Conservation (phyloP, 2,888 invertebrate species). For the Mythimna albipuncta region DNA sequence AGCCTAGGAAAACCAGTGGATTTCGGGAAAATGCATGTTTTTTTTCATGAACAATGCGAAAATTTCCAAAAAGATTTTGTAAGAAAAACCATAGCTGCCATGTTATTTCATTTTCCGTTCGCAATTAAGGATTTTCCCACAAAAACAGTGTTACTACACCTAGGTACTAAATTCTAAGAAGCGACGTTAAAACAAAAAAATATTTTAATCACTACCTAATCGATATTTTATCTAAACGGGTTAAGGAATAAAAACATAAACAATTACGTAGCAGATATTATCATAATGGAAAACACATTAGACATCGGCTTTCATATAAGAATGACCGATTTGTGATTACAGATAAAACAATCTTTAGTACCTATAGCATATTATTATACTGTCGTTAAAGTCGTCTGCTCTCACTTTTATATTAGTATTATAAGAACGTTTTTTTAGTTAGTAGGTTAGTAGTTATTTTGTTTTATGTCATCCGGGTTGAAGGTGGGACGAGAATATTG, state of each 20-base stretch:
- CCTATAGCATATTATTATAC: slow-evolving; percentile 1
- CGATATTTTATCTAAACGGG: slow-evolving; percentile 48
- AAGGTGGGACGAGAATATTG: no score
- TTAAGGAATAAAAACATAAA: slow-evolving; percentile 38
- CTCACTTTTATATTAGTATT: slow-evolving; percentile 19
- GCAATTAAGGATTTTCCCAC: not conserved
- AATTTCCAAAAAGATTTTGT: no score
- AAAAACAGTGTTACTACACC: not conserved
- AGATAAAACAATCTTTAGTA: slow-evolving; percentile 17
- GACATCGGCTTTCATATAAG: slow-evolving; percentile 30
- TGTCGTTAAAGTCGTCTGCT: slow-evolving; percentile 15
- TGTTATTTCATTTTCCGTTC: no score
- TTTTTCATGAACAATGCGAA: not conserved
- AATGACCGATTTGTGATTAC: slow-evolving; percentile 21
- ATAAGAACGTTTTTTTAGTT: slow-evolving; percentile 11
- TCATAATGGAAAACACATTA: slow-evolving; percentile 40
- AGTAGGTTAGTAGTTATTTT: not conserved
- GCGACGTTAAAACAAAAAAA: slow-evolving; percentile 33
- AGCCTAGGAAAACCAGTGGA: not conserved
- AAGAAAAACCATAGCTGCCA: no score
- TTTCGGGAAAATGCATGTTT: not conserved
- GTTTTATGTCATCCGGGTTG: not conserved
- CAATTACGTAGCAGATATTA: slow-evolving; percentile 42
- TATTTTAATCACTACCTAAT: slow-evolving; percentile 48
- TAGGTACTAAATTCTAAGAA: not conserved